Evolutionary conservation across 2,888 invertebrate genomes (phyloP), one percentile per base, ranked within the genome.

Genomic region (Macrosoma leucophasiata): DNA sequence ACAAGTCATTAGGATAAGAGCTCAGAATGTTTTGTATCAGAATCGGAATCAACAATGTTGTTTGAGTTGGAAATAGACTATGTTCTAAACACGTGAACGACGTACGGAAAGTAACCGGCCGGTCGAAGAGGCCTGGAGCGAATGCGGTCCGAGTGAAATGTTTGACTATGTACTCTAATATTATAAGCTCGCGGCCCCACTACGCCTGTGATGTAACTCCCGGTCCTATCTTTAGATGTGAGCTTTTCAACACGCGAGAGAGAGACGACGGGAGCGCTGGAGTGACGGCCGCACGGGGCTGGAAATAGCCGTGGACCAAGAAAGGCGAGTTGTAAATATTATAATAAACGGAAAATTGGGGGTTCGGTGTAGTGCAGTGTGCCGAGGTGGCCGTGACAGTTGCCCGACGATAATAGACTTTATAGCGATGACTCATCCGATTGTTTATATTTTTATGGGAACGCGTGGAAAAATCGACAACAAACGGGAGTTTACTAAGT

Each of bases 271-370:
- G 42, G 37, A 52, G 22, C 52, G 67, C 79, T 78, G 79, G 75
- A 76, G 73, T 48, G 64, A 58, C 64, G 64, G 56, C 66, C 57
- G 58, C 56, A 48, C 59, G 55, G 62, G 58, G 70, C 84, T 86
- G 86, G 86, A 86, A 86, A 84, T 84, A 84, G 86, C 71, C 70
- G 67, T 82, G 74, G 79, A 67, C 86, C 86, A 87, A 87, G 86
- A 87, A 87, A 87, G 87, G 87, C 81, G 85, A 81, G 69, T 77
- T 70, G 73, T 79, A 77, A 78, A 84, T 82, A 82, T 81, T 84
- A 78, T 82, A 81, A 81, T 81, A 81, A 82, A 78, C 82, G 71
- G 77, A 72, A 76, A 79, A 81, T 48, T 52, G 44, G n/a, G 62
- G 62, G 58, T 63, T 60, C 58, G 58, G 60, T 63, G 72, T 84